Evolutionary conservation across 2,797 vertebrate genomes (phyloP), one percentile per base, ranked within the genome.

Genomic region (Alfaro cultratus): DNA sequence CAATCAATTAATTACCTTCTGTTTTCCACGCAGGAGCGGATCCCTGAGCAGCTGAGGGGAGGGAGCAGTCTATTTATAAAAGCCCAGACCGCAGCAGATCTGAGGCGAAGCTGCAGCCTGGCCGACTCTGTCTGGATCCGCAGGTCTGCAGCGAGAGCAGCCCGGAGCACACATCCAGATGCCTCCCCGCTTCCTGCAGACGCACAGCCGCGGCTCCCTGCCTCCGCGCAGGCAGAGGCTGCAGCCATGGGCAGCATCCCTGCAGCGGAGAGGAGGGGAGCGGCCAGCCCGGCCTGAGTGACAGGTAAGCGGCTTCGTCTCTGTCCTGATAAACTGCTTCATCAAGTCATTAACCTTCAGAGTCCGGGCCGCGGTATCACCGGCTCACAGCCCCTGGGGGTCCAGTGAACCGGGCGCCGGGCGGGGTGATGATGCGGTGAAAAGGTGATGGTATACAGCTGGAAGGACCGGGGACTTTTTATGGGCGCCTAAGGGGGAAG

Each of bases 121-220:
- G 70, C 51, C 10, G 73, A 74, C 45, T 57, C 26, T 70, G n/a
- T 51, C 29, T 39, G 76, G 68, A 70, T 23, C 29, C 43, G 57
- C 60, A 81, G 34, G 60, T 49, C 60, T 8, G 31, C 31, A 62
- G 57, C 57, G 29, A 31, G 57, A 64, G 60, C 16, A 64, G 31
- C 60, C 60, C 60, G 13, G 29, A 78, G 84, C 67, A 62, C 73
- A 62, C 45, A 55, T 62, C 74, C 57, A 31, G 49, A 41, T 47
- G 67, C 75, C 71, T 64, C 34, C 53, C 1, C 0, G 82, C 84
- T 86, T 89, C 80, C 81, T 85, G 83, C 74, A 78, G 43, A 80
- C 70, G 21, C 67, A 7, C 76, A 62, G 55, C 34, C 15, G 53
- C 74, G 62, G 21, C 75, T 23, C 9, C 6, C 70, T 57, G 53